Percentiles rank a stretch among this genome's conserved stretches.
Conservation (phyloP, 2,888 invertebrate genomes). For the Eristalis tenax region DNA sequence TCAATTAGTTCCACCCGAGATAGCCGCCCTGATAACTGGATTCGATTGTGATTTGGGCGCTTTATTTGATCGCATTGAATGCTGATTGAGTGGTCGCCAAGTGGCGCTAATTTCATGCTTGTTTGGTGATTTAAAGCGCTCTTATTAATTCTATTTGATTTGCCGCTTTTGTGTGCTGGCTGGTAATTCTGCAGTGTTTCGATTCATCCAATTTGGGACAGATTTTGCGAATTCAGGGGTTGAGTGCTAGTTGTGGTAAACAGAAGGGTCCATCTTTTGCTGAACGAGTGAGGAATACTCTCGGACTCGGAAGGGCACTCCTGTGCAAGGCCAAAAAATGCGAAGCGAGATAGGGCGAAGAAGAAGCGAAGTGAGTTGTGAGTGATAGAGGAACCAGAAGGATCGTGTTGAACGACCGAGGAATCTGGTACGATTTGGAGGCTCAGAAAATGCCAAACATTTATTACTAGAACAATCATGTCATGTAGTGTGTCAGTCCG, state of each 20-base stretch:
- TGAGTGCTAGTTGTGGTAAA: too few species aligned
- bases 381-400: neutral
- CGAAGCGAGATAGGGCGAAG: too few species aligned
- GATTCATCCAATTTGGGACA: neutral
- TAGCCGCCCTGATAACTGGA: constrained; percentile 28
- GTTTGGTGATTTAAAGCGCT: constrained; percentile 60
- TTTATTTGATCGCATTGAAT: constrained; percentile 52
- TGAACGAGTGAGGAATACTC: too few species aligned
- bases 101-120: constrained; percentile 60
- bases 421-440: too few species aligned
- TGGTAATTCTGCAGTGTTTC: neutral
- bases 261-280: too few species aligned
- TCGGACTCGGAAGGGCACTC: too few species aligned
- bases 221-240: neutral
- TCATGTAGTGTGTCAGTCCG: neutral
- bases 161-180: neutral
- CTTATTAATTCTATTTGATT: constrained; percentile 34
- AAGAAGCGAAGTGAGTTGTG: too few species aligned
- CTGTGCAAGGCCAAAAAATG: too few species aligned
- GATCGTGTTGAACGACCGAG: too few species aligned
- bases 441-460: neutral
- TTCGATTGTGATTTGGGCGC: constrained; percentile 23
- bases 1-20: constrained; percentile 43
- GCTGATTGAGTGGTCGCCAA: constrained; percentile 38
- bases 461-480: neutral